Base-by-base conservation (phyloP, 1,140 invertebrate species). In the Formica selysi region DNA sequence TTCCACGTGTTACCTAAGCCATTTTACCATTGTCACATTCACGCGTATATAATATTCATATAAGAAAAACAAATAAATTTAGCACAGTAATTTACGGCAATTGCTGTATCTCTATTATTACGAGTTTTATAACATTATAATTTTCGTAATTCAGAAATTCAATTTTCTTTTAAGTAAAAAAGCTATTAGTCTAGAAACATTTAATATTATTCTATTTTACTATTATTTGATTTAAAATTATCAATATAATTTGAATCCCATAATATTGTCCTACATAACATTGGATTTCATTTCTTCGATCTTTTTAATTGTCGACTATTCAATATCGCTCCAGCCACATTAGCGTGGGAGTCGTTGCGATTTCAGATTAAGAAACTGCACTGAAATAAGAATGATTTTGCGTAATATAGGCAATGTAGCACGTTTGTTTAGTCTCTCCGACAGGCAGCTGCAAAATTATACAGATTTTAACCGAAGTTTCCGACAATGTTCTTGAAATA, bases 351-450 rank as follows among this genome's bases (percentile, higher is more conserved):
- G 2, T 32, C 0, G 3, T 51, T 11, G 11, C n/a, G 61, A 26
- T 65, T 78, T 51, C 41, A 36, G 10, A 16, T 79, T 54, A 76
- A 29, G 6, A 29, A 54, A 57, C 13, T 73, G 10, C 13, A 2
- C 13, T n/a, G 32, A 44, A 51, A 79, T 41, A 51, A 26, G 7
- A 76, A 79, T 11, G 1, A 22, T 32, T 67, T 78, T 8, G n/a
- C 22, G 29, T 38, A 22, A 68, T 6, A 67, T 29, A 67, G 19
- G 1, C 41, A 41, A 13, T 38, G 41, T 29, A 36, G 61, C 76
- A 78, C 76, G 76, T 68, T 48, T 79, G 41, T 79, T 79, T 79
- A 78, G 76, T 67, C 76, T 79, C n/a, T 13, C 65, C 19, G 3
- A 29, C 13, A 13, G 6, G 38, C 76, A 68, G 41, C n/a, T 67